These are phyloP conservation scores for Trichopoda pennipes DNA, from an alignment of 2,888 invertebrate species.

Conservation along the genomic window DNA sequence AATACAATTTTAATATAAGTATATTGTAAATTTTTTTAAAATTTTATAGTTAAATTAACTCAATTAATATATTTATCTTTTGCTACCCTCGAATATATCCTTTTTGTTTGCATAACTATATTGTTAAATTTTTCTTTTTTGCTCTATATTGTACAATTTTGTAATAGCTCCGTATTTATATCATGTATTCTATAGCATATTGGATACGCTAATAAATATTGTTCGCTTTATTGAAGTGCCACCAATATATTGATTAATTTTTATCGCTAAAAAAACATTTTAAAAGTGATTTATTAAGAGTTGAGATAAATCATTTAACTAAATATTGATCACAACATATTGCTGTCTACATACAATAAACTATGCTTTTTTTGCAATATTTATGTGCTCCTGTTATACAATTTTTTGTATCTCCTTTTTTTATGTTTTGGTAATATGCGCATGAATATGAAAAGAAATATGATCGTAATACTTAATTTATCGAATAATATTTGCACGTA, in stretches of 20 bases:
- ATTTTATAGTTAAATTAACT: too few species aligned
- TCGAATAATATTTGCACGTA: conserved; percentile 54
- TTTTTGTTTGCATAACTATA: neutral
- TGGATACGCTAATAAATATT: conserved; percentile 69
- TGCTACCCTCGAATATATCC: conserved; percentile 6
- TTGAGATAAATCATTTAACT: conserved; percentile 77
- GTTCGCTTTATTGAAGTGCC: conserved; percentile 73
- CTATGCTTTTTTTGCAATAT: conserved; percentile 7
- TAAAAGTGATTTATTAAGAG: conserved; percentile 77
- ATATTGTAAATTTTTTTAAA: too few species aligned
- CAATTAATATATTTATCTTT: too few species aligned
- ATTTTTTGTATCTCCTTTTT: neutral
- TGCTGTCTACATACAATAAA: conserved; percentile 64
- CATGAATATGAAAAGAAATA: conserved; percentile 54
- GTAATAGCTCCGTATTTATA: conserved; percentile 46
- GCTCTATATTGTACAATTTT: conserved; percentile 27
- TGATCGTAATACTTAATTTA: conserved; percentile 48
- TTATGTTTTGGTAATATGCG: conserved; percentile 33
- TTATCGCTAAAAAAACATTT: conserved; percentile 74
- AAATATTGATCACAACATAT: conserved; percentile 69
- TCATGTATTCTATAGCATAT: conserved; percentile 61
- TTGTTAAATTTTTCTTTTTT: conserved; percentile 1
- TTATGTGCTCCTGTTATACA: neutral
- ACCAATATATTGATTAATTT: conserved; percentile 76
- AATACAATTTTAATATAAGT: too few species aligned